Evolutionary conservation across 1,140 invertebrate species (phyloP), one percentile per base, ranked within the genome.

Genomic region (Drosophila rufa): DNA sequence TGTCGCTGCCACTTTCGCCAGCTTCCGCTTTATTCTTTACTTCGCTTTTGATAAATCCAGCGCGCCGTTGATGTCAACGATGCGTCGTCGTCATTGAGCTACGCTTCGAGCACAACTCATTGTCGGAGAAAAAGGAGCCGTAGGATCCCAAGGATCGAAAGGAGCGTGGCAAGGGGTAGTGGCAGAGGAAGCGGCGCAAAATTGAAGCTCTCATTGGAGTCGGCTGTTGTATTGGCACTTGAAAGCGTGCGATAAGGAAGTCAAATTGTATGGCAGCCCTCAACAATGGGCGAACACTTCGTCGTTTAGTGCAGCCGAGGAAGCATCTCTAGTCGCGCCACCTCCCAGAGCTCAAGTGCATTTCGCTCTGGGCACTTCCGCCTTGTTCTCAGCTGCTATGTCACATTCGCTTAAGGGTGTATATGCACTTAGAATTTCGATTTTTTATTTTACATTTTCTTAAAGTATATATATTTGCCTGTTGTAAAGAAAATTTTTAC

Each of bases 151-250:
- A 40, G 59, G 25, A 59, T 42, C 17, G 36, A 3, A 19, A 14
- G 27, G 17, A 48, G 33, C 17, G 12, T 36, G 33, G n/a, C 33
- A 2, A 6, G 25, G 30, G 27, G 33, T 22, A 33, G 17, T 43
- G 50, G 19, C 53, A 22, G 50, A 59, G 47, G 53, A 61, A 61
- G 61, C 65, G 60, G 73, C 80, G 55, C 64, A 42, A 89, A 87
- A 90, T 89, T 89, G 84, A 90, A 90, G 85, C 67, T 87, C 68
- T 80, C 80, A 71, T 80, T 84, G 71, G 50, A 71, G 75, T 53
- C 43, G 58, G 48, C 45, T 67, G 61, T 46, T 62, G 58, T 74
- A 61, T 65, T 66, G 66, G 67, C 62, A 79, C 82, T 87, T 78
- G 61, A 87, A 75, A 67, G 76, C 57, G 33, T 58, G 61, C 73